phyloP scores from a whole-genome alignment of 2,113 vertebrate genomes.

The Brienomyrus longianalis region DNA sequence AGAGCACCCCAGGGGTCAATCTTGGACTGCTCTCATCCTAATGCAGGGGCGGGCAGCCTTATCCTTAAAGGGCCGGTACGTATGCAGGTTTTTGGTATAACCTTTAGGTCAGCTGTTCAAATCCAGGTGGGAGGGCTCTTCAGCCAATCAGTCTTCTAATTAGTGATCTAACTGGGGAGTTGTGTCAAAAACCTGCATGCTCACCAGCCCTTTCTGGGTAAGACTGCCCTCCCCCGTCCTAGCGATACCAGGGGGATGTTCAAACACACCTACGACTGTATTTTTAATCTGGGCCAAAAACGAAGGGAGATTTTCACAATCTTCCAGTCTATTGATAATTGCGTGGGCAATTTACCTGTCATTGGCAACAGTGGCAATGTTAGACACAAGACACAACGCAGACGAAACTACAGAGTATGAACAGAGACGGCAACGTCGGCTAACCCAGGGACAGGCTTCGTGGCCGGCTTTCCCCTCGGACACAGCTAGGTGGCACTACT shows the following conservation, averaged over 20 bases:
- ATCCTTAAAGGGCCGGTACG: too few relatives aligned
- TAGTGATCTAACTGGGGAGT: too few relatives aligned
- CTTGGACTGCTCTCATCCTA: background rate
- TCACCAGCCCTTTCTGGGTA: too few relatives aligned
- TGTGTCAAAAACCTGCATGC: too few relatives aligned
- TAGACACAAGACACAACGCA: background rate
- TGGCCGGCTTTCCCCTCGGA: background rate
- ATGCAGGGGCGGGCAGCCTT: too few relatives aligned
- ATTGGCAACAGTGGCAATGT: background rate
- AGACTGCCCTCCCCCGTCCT: too few relatives aligned
- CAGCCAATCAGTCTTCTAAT: too few relatives aligned
- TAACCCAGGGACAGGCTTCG: background rate
- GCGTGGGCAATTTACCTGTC: background rate
- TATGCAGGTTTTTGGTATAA: too few relatives aligned
- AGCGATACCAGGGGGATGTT: background rate
- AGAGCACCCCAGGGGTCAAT: background rate
- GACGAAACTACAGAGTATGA: background rate
- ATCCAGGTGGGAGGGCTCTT: too few relatives aligned
- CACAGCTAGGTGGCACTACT: constrained; percentile 1
- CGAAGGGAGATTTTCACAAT: background rate
- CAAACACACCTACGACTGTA: background rate
- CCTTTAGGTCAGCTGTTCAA: too few relatives aligned
- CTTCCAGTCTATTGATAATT: background rate
- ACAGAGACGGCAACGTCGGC: background rate
- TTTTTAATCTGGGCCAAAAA: background rate